Evolutionary conservation across 1,140 invertebrate species (phyloP).

Genomic region (Drosophila subpulchrella): DNA sequence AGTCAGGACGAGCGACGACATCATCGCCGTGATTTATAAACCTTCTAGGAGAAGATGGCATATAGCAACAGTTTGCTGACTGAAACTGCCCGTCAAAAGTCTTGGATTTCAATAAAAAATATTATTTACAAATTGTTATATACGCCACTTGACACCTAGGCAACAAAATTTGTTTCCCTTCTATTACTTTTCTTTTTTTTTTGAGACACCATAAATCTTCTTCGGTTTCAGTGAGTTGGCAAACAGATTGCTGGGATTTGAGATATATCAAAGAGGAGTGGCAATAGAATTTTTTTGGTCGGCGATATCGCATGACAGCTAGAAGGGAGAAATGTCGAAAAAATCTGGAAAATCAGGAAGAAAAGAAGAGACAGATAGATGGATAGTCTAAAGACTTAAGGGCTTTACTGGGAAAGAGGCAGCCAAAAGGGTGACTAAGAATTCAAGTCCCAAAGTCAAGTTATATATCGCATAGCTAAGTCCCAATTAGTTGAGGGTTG

Average conservation of each 20-base stretch:
- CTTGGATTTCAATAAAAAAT: conserved; percentile 71
- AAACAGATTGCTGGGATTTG: conserved; percentile 78
- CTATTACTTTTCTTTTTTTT: background rate
- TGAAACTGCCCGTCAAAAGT: conserved; percentile 70
- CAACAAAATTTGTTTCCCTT: conserved; percentile 44
- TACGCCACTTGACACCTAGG: conserved; percentile 69
- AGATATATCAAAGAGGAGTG: conserved; percentile 52
- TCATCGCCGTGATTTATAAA: conserved; percentile 60
- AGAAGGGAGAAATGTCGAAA: background rate
- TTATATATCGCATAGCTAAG: conserved; percentile 18
- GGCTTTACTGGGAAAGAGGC: conserved; percentile 14
- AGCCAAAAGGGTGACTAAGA: conserved; percentile 14
- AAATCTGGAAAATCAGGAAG: conserved; percentile 20
- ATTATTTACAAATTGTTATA: conserved; percentile 69
- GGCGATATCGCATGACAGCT: conserved; percentile 30
- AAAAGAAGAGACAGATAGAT: conserved; percentile 31
- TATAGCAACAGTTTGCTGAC: conserved; percentile 60
- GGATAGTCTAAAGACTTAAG: conserved; percentile 39
- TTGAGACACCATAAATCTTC: conserved; percentile 73
- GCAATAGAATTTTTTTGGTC: conserved; percentile 33
- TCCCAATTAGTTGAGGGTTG: conserved; percentile 32
- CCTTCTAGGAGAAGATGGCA: background rate
- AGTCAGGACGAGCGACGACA: conserved; percentile 57
- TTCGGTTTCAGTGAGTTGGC: conserved; percentile 71
- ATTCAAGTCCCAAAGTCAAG: conserved; percentile 25